phyloP scores from a whole-genome alignment of 1,140 invertebrate species.

The Plodia interpunctella region DNA sequence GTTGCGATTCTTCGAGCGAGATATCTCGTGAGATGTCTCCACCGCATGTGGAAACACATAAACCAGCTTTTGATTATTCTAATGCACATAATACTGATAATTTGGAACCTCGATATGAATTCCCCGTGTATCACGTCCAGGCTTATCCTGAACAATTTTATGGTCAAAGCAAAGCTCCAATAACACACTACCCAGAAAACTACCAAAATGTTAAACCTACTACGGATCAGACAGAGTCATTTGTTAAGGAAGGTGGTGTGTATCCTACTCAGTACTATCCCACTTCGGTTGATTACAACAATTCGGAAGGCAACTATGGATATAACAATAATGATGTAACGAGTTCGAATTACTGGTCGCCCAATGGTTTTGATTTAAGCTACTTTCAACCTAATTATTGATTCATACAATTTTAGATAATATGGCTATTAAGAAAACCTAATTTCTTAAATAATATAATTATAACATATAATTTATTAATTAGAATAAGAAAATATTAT shows the following conservation, averaged over 20 bases:
- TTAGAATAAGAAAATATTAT: background rate
- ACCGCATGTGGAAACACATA: background rate
- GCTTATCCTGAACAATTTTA: background rate
- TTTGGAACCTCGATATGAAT: background rate
- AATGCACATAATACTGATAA: background rate
- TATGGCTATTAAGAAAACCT: too few relatives aligned
- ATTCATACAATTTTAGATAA: background rate
- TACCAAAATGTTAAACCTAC: background rate
- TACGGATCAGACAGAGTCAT: conserved; percentile 6
- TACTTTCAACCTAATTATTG: conserved; percentile 20
- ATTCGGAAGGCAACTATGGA: conserved; percentile 13
- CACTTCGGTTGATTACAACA: conserved; percentile 19
- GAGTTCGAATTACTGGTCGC: conserved; percentile 22
- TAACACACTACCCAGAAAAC: conserved; percentile 1
- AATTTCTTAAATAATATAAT: conserved; percentile 5
- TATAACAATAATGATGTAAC: conserved; percentile 8
- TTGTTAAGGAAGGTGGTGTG: conserved; percentile 24
- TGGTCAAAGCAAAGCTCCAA: background rate
- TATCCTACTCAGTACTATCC: conserved; percentile 42
- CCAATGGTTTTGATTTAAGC: conserved; percentile 28
- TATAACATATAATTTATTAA: conserved; percentile 11
- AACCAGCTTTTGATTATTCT: background rate
- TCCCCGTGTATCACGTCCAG: background rate
- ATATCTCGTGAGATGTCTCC: background rate
- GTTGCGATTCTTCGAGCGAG: conserved; percentile 36